Evolutionary conservation across 2,113 vertebrate genomes (phyloP), one percentile per base, ranked within the genome.

Genomic region (Thymallus thymallus): DNA sequence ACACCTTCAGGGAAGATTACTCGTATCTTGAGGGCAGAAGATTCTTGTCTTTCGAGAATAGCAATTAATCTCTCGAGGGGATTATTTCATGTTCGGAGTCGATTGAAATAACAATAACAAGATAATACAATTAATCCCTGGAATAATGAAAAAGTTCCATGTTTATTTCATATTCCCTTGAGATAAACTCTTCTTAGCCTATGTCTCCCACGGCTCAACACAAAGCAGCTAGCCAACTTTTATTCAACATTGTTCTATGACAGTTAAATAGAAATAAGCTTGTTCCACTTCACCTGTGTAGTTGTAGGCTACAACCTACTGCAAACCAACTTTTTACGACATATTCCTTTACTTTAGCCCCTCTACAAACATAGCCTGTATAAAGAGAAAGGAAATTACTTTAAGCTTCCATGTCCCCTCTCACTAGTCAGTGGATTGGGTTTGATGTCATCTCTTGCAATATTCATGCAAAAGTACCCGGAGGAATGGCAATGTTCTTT

Each of bases 391-490:
- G 9, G 22, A 64, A 64, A 64, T 29, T 0, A 16, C 62, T 64
- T 30, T 29, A 55, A 55, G 1, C 18, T 20, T 55, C 51, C 0
- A 55, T 55, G 4, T 9, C 51, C 51, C 13, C 20, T 55, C 18
- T 55, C 51, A 20, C 51, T 20, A 5, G 51, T 55, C 51, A 55
- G 1, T 55, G 14, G 20, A 55, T 18, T 64, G 13, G 62, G 62
- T 64, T 64, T 64, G 62, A 64, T 64, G 26, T 64, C 26, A 64
- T 64, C 62, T 29, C 62, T 55, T 55, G 18, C 13, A 55, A 55
- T 55, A 55, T 6, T 55, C 51, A 55, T 55, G 51, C 51, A 20
- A 55, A 55, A 55, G 51, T 55, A 18, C 51, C 51, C 2, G 1
- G 51, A 6, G 51, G 51, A 41, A 41, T 41, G 18, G 51, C 7